Evolutionary conservation across 2,113 vertebrate genomes (phyloP).

Genomic region (Phyllopteryx taeniolatus): DNA sequence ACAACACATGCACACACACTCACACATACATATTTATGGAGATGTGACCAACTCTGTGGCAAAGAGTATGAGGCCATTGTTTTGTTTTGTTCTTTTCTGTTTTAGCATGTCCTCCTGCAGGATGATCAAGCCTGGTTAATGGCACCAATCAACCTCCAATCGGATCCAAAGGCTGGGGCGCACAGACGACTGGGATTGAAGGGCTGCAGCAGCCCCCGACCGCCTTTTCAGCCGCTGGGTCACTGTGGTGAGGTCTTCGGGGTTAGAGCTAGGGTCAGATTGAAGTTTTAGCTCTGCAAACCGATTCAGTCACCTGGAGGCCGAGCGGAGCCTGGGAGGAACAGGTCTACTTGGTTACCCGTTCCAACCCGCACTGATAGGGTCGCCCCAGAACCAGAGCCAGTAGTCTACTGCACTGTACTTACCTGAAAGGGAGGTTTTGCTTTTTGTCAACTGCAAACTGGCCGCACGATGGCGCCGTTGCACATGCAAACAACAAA

Average conservation of each 20-base stretch:
- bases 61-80: not conserved
- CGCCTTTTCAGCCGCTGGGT: too few relatives aligned
- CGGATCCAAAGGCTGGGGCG: too few relatives aligned
- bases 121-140: not conserved
- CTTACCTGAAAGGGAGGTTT: not conserved
- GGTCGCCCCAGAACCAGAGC: not conserved
- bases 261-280: not conserved
- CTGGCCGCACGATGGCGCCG: constrained; percentile 49
- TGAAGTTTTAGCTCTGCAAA: not conserved
- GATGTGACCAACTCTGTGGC: not conserved
- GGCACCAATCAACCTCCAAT: not conserved
- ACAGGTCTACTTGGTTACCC: not conserved
- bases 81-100: not conserved
- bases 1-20: not conserved
- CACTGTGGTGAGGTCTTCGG: too few relatives aligned
- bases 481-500: constrained; percentile 47
- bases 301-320: not conserved
- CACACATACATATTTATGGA: not conserved
- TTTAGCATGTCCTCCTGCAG: not conserved
- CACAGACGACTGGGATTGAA: too few relatives aligned
- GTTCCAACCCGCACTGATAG: not conserved
- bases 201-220: too few relatives aligned
- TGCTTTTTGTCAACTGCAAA: not conserved
- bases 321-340: not conserved
- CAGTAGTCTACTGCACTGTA: too few relatives aligned